A percentile compares a stretch with the other conserved stretches of the same genome.
Conservation (phyloP, 2,113 vertebrate genomes). For the Poicephalus meyeri region DNA sequence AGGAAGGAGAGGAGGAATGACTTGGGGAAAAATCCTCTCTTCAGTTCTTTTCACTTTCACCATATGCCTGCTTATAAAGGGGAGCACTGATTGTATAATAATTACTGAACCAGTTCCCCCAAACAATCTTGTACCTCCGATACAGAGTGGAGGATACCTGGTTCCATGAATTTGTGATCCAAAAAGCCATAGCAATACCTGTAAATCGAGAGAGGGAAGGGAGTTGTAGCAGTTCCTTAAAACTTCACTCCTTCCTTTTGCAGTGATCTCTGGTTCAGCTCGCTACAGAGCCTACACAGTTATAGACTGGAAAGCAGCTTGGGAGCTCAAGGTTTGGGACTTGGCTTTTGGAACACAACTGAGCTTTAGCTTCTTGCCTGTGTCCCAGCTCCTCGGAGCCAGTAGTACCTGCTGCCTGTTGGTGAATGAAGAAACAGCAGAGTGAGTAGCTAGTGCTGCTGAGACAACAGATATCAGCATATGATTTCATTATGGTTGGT, state of each 20-base stretch:
- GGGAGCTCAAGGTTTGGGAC: background rate
- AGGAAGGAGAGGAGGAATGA: background rate
- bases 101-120: background rate
- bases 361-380: background rate
- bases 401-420: background rate
- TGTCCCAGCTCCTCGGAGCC: background rate
- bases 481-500: background rate
- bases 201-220: background rate
- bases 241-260: background rate
- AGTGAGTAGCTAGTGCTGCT: background rate
- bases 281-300: background rate
- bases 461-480: background rate
- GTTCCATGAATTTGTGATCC: background rate
- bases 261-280: background rate
- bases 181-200: background rate
- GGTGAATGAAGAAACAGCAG: background rate
- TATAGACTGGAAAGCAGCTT: background rate
- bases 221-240: background rate
- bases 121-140: background rate
- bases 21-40: background rate
- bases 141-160: background rate
- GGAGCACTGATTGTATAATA: background rate
- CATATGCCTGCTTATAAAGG: accelerated
- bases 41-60: background rate
- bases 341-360: background rate